Percentiles rank a stretch among this genome's conserved stretches.
phyloP scores from a whole-genome alignment of 2,113 vertebrate species.

The Argyrosomus japonicus region DNA sequence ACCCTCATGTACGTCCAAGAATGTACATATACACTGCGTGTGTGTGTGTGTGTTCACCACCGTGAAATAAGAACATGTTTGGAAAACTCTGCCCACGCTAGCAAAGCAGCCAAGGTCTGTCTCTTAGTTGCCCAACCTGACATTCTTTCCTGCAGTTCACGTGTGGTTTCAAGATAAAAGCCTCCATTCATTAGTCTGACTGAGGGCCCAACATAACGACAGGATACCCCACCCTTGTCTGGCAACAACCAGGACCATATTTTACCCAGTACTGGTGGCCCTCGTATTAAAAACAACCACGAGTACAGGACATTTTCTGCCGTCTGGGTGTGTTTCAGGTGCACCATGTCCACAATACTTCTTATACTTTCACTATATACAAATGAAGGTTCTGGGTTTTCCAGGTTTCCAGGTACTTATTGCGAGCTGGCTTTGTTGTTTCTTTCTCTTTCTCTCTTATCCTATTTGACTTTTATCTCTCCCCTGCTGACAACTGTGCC shows the following conservation, averaged over 20 bases:
- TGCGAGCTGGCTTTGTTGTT: constrained; percentile 25
- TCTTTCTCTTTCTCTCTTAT: constrained; percentile 66
- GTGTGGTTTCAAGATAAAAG: constrained; percentile 77
- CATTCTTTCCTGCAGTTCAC: constrained; percentile 77
- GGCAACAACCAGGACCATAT: constrained; percentile 58
- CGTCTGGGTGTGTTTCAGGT: constrained; percentile 33
- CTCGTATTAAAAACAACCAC: constrained; percentile 47
- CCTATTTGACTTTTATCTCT: constrained; percentile 64
- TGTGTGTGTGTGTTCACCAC: constrained; percentile 22
- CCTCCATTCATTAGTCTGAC: constrained; percentile 79
- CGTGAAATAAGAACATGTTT: constrained; percentile 47
- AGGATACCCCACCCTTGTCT: constrained; percentile 80
- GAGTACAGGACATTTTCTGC: constrained; percentile 19
- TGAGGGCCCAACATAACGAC: constrained; percentile 50
- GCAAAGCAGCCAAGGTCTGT: constrained; percentile 44
- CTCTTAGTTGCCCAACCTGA: constrained; percentile 53
- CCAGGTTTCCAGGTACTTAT: constrained; percentile 51
- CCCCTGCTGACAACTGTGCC: constrained; percentile 43
- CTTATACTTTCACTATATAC: constrained; percentile 1
- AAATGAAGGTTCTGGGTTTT: constrained; percentile 46
- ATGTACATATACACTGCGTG: neutral
- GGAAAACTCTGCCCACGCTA: constrained; percentile 48
- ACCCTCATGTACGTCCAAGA: neutral
- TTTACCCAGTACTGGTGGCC: constrained; percentile 61
- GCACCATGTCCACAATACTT: neutral